Conservation (phyloP, 2,797 vertebrate genomes). For the Mionectes olivaceus region DNA sequence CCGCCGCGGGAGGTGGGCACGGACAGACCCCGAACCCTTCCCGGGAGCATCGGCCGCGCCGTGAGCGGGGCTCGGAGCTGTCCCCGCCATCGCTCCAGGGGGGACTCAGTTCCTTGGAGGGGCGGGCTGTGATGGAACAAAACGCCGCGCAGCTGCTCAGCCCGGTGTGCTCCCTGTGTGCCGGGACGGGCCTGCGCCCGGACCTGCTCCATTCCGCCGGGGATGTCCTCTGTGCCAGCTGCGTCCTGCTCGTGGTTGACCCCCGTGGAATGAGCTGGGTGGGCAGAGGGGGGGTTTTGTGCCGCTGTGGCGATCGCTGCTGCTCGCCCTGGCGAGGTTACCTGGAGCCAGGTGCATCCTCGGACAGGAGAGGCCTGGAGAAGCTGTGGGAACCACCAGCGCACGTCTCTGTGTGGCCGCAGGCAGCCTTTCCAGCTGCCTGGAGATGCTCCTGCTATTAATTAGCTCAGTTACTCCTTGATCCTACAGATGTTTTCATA, state of each 20-base stretch:
- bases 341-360: neutral
- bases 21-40: neutral
- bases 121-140: no score
- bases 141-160: neutral
- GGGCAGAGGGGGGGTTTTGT: neutral
- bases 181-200: neutral
- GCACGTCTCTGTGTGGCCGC: accelerated
- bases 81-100: neutral
- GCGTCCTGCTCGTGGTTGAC: neutral
- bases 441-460: neutral
- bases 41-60: neutral
- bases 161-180: neutral
- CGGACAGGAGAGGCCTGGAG: neutral
- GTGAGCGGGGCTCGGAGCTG: neutral
- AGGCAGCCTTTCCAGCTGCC: neutral
- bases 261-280: neutral
- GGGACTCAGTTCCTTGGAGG: no score
- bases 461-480: neutral
- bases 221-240: neutral
- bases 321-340: neutral
- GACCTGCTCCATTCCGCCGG: neutral
- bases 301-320: neutral
- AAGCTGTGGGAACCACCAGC: neutral
- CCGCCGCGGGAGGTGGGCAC: neutral
- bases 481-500: neutral